Conservation (phyloP, 2,113 vertebrate species). For the Columba livia region DNA sequence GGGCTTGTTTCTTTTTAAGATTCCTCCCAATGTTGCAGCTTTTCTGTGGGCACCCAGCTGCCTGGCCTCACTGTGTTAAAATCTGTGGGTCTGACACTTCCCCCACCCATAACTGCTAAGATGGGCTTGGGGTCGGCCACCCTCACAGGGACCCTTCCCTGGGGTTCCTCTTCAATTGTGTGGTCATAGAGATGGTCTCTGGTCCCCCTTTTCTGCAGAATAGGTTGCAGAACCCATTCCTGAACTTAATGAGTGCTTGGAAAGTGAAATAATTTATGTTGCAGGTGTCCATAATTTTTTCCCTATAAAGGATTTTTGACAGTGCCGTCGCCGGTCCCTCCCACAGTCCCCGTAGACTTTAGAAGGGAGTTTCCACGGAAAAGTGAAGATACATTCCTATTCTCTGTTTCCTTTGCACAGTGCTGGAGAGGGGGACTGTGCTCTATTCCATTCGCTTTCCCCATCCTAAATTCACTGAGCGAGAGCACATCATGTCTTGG, state of each 20-base stretch:
- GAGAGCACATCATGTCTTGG: fast-evolving
- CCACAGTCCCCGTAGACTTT: not conserved
- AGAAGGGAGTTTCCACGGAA: not conserved
- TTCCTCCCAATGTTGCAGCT: not conserved
- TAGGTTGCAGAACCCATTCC: not conserved
- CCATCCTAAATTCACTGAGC: not conserved
- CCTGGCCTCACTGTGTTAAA: not conserved
- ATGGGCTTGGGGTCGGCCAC: not conserved
- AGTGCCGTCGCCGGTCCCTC: not conserved
- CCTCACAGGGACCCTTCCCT: not conserved
- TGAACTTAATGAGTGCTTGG: not conserved
- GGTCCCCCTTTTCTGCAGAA: not conserved
- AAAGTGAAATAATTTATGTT: not conserved
- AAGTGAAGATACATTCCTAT: not conserved
- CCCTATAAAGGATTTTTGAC: not conserved
- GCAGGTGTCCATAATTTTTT: not conserved
- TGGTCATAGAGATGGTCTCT: not conserved
- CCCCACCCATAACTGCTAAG: fast-evolving
- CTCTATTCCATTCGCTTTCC: not conserved
- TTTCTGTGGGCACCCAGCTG: not conserved
- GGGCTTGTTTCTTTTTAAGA: not conserved
- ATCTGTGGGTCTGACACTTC: not conserved
- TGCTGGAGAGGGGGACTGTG: not conserved
- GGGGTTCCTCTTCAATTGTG: not conserved
- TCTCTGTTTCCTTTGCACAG: not conserved